Percentiles rank a stretch among this genome's conserved stretches.
Evolutionary conservation across 2,888 invertebrate species (phyloP).

Genomic region (Tupiocoris notatus): DNA sequence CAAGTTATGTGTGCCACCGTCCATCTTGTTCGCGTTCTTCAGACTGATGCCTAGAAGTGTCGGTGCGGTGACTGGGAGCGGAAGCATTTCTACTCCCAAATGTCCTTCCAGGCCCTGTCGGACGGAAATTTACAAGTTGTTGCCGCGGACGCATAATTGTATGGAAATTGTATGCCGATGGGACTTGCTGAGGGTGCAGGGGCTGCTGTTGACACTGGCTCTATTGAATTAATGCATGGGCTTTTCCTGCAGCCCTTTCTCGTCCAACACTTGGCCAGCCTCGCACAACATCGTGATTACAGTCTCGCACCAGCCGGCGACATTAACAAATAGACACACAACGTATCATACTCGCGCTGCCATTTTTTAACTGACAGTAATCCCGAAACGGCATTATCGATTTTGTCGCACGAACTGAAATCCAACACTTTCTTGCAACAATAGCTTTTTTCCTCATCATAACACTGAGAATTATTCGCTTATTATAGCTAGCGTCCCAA

Average conservation of each 20-base stretch:
- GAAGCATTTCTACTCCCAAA: neutral
- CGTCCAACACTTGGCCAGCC: neutral
- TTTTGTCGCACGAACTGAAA: no score
- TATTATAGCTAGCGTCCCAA: no score
- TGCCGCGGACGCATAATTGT: constrained; percentile 20
- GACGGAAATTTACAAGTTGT: constrained; percentile 28
- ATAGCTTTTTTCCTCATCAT: no score
- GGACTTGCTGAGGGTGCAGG: neutral
- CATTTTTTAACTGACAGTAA: no score
- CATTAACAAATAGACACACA: constrained; percentile 7
- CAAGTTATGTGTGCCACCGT: neutral
- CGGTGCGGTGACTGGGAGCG: neutral
- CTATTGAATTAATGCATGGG: constrained; percentile 33
- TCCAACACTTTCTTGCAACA: no score
- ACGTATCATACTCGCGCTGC: neutral
- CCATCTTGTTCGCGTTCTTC: neutral
- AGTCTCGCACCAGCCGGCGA: neutral
- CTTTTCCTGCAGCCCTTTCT: constrained; percentile 7
- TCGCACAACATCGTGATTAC: constrained; percentile 21
- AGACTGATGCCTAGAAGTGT: neutral
- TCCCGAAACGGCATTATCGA: no score
- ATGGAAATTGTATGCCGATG: constrained; percentile 17
- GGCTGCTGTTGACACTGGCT: constrained; percentile 32
- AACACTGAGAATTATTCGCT: no score
- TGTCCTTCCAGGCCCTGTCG: neutral